Base-by-base conservation (phyloP, 2,113 vertebrate species). In the Cebus imitator region DNA sequence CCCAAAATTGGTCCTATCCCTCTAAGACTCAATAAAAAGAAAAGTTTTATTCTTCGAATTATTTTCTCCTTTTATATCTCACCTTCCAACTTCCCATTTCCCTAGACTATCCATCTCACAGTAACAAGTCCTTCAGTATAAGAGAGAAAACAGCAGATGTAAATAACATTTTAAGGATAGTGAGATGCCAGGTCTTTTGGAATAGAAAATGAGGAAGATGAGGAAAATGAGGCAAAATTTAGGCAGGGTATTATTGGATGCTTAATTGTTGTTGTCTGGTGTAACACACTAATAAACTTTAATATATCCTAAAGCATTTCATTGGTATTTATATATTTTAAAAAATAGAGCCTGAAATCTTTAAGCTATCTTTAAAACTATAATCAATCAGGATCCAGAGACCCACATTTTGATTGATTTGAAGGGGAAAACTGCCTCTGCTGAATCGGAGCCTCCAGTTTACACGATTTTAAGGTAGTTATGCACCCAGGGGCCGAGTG, bases 1-100 rank as follows among this genome's bases (percentile, higher is more conserved):
- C 7, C 45, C 37, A 50, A 95, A 90, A 35, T 43, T 80, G 20
- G 3, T 80, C 30, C 55, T 95, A 86, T 68, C 76, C 72, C 55
- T 94, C 91, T 90, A 87, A 96, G 16, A 12, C 20, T 83, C 79
- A 61, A 58, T 64, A 86, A 93, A 93, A 93, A 79, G 35, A 55
- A 75, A 6, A 12, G n/a, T 48, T 68, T 95, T 78, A 37, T n/a
- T 6, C 23, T 64, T 75, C 25, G 7, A 11, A 82, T 61, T 70
- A 93, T 97, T 80, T 85, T 43, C 12, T 76, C 58, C 25, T 83
- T 16, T 96, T 95, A 37, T 66, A 94, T 92, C 76, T 94, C 84
- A 80, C 76, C 93, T 95, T 94, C 84, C 89, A 97, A 94, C 94
- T 96, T 98, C 92, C 78, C 5, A 88, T 52, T 96, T 40, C 48